A percentile compares a stretch with the other conserved stretches of the same genome.
These are phyloP conservation scores for Brevipalpus yothersi DNA, from an alignment of 1,140 invertebrate species.

Conservation along the genomic window DNA sequence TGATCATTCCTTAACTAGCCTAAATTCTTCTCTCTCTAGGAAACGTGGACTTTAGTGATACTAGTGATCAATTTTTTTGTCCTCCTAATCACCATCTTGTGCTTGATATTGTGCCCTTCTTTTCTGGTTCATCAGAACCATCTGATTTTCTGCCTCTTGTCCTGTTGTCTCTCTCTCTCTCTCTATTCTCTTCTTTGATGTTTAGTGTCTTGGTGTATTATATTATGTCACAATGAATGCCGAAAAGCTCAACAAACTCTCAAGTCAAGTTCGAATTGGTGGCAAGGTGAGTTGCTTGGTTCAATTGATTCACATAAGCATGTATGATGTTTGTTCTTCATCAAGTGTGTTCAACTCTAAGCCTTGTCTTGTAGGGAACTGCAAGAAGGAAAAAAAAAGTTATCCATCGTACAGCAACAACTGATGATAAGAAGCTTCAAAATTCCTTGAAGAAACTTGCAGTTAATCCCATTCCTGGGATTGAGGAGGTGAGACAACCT, in stretches of 20 bases:
- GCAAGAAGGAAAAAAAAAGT: conserved; percentile 99
- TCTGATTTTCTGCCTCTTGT: too few relatives aligned
- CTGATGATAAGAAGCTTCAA: conserved; percentile 97
- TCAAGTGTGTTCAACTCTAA: neutral
- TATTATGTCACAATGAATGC: conserved; percentile 46
- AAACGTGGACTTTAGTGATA: too few relatives aligned
- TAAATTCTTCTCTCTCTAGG: too few relatives aligned
- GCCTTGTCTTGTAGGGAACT: conserved; percentile 37
- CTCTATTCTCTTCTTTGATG: too few relatives aligned
- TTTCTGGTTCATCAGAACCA: too few relatives aligned
- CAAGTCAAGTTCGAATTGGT: conserved; percentile 82
- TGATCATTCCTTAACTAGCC: too few relatives aligned
- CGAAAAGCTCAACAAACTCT: conserved; percentile 78
- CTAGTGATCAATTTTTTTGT: too few relatives aligned
- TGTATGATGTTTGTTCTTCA: neutral
- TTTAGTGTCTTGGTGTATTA: too few relatives aligned
- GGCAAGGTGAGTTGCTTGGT: conserved; percentile 38
- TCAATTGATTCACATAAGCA: neutral
- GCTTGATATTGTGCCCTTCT: too few relatives aligned
- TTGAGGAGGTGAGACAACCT: conserved; percentile 62
- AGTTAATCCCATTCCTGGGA: conserved; percentile 90
- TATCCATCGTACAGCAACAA: conserved; percentile 88
- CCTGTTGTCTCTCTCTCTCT: too few relatives aligned
- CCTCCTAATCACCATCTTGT: too few relatives aligned
- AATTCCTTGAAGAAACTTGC: conserved; percentile 90